Evolutionary conservation across 2,797 vertebrate genomes (phyloP).

Genomic region (Xenops minutus): DNA sequence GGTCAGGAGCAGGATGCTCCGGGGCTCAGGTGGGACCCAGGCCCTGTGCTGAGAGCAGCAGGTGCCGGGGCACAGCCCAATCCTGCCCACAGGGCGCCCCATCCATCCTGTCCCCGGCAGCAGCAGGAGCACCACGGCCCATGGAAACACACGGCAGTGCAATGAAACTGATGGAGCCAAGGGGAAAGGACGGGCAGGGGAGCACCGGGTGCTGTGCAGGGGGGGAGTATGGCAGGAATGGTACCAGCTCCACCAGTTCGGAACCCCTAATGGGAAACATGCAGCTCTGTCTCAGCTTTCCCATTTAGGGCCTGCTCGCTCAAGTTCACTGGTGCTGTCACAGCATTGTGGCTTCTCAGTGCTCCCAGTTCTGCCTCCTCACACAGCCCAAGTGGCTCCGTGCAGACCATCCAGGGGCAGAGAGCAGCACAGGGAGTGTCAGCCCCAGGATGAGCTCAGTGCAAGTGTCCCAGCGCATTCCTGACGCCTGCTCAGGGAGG

Average conservation of each 20-base stretch:
- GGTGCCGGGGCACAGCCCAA: constrained; percentile 72
- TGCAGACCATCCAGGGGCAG: accelerated
- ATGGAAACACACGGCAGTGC: constrained; percentile 61
- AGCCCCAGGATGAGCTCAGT: accelerated
- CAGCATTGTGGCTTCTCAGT: background rate
- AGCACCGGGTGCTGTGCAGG: background rate
- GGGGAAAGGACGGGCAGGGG: background rate
- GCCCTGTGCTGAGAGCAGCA: constrained; percentile 80
- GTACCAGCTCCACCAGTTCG: background rate
- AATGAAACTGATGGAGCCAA: accelerated
- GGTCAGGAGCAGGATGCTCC: constrained; percentile 53
- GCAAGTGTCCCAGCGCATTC: background rate
- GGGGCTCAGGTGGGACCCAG: constrained; percentile 53
- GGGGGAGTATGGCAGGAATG: background rate
- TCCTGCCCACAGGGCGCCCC: too few relatives aligned
- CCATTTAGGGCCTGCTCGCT: background rate
- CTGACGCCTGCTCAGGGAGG: background rate
- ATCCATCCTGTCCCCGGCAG: background rate
- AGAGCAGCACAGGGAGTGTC: accelerated
- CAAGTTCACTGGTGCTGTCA: background rate
- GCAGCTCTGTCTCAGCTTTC: background rate
- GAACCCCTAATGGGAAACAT: background rate
- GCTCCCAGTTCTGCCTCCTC: background rate
- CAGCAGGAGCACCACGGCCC: constrained; percentile 28
- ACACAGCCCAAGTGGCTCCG: background rate